phyloP scores from a whole-genome alignment of 1,140 invertebrate genomes.

The Stratiolaelaps scimitus region DNA sequence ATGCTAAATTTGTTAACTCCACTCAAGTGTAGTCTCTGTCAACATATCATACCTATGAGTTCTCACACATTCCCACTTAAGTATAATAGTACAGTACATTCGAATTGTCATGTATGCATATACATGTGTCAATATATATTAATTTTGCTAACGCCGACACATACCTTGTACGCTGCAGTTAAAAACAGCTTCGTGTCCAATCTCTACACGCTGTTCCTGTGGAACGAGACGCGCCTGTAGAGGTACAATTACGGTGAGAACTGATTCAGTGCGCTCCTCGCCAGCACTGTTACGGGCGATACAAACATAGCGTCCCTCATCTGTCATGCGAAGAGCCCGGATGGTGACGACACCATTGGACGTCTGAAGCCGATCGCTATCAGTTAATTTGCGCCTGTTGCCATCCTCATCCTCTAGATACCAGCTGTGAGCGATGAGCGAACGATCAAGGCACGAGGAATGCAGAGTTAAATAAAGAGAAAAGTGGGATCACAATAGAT shows the following conservation, averaged over 20 bases:
- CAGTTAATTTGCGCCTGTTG: slow-evolving; percentile 3
- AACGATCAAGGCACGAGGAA: not conserved
- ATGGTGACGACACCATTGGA: slow-evolving; percentile 34
- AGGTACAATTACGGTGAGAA: slow-evolving; percentile 33
- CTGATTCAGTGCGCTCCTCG: slow-evolving; percentile 36
- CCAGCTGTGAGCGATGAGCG: not conserved
- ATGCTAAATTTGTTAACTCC: too few relatives aligned
- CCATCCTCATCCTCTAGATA: slow-evolving; percentile 22
- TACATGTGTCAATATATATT: too few relatives aligned
- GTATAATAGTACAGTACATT: too few relatives aligned
- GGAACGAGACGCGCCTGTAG: not conserved
- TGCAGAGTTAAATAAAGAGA: not conserved
- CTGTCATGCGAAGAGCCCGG: slow-evolving; percentile 30
- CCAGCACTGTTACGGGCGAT: slow-evolving; percentile 37
- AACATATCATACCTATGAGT: too few relatives aligned
- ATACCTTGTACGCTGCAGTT: slow-evolving; percentile 26
- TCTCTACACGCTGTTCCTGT: slow-evolving; percentile 15
- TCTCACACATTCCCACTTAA: too few relatives aligned
- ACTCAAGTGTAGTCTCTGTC: too few relatives aligned
- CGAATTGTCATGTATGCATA: too few relatives aligned
- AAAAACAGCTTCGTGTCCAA: slow-evolving; percentile 23
- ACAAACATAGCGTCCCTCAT: slow-evolving; percentile 36
- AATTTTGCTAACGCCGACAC: not conserved
- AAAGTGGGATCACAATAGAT: too few relatives aligned
- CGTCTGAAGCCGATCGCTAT: slow-evolving; percentile 23